phyloP scores from a whole-genome alignment of 2,113 vertebrate species.

The Athene cunicularia region DNA sequence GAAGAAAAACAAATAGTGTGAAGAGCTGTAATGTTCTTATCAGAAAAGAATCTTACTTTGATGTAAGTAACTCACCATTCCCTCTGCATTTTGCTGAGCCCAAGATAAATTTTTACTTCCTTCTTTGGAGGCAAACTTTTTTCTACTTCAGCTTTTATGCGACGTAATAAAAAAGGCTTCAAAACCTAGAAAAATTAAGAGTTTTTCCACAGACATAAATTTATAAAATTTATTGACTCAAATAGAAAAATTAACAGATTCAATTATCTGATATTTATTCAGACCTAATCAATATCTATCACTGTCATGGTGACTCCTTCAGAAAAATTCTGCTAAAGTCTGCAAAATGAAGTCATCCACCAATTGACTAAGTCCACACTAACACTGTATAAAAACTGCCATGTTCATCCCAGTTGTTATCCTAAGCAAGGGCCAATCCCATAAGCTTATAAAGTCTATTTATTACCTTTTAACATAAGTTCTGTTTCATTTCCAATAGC shows the following conservation, averaged over 20 bases:
- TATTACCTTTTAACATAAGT: neutral
- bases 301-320: neutral
- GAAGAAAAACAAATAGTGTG: neutral
- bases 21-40: neutral
- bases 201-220: neutral
- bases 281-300: neutral
- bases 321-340: neutral
- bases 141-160: conserved; percentile 91
- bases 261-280: neutral
- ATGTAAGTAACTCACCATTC: conserved; percentile 82
- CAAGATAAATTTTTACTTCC: conserved; percentile 90
- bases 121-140: conserved; percentile 90
- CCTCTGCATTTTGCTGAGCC: conserved; percentile 91
- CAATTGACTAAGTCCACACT: neutral
- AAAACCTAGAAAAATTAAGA: conserved; percentile 78
- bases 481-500: neutral
- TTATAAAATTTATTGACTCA: neutral
- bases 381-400: neutral
- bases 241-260: neutral
- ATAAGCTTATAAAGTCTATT: neutral
- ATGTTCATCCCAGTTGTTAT: neutral
- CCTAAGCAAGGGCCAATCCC: neutral
- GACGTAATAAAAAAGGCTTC: conserved; percentile 88
- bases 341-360: neutral
- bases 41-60: neutral